phyloP scores from a whole-genome alignment of 2,888 invertebrate species.

The Saturnia japonica region DNA sequence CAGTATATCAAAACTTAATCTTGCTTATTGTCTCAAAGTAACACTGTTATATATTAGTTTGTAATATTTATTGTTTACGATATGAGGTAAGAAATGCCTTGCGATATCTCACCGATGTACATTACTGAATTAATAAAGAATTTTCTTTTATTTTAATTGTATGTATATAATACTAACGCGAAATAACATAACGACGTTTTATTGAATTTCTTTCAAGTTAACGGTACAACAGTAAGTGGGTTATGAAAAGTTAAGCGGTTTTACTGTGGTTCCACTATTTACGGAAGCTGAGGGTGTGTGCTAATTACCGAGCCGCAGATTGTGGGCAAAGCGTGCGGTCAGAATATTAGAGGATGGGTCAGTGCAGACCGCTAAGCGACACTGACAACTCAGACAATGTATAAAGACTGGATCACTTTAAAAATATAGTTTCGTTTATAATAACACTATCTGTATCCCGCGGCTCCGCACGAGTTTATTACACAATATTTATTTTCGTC shows the following conservation, averaged over 20 bases:
- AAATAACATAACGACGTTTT: background rate
- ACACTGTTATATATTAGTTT: too few species aligned
- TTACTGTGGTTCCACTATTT: constrained; percentile 77
- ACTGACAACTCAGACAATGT: background rate
- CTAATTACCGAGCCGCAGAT: constrained; percentile 65
- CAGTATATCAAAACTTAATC: too few species aligned
- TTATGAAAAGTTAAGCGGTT: constrained; percentile 67
- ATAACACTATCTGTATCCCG: background rate
- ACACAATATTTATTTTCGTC: too few species aligned
- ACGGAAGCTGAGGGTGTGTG: constrained; percentile 70
- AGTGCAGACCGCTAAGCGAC: constrained; percentile 35
- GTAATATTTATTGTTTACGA: too few species aligned
- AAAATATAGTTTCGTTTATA: background rate
- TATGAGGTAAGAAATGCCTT: background rate
- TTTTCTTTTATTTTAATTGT: background rate
- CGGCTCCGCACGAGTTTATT: too few species aligned
- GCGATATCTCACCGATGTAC: background rate
- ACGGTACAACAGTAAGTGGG: constrained; percentile 42
- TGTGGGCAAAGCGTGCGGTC: constrained; percentile 61
- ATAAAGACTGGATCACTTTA: background rate
- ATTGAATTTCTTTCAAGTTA: background rate
- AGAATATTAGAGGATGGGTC: constrained; percentile 33
- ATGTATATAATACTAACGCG: background rate
- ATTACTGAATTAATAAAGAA: background rate
- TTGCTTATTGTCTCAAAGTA: too few species aligned